A percentile compares a stretch with the other conserved stretches of the same genome.
phyloP scores from a whole-genome alignment of 2,113 vertebrate genomes.

The Vulpes vulpes region DNA sequence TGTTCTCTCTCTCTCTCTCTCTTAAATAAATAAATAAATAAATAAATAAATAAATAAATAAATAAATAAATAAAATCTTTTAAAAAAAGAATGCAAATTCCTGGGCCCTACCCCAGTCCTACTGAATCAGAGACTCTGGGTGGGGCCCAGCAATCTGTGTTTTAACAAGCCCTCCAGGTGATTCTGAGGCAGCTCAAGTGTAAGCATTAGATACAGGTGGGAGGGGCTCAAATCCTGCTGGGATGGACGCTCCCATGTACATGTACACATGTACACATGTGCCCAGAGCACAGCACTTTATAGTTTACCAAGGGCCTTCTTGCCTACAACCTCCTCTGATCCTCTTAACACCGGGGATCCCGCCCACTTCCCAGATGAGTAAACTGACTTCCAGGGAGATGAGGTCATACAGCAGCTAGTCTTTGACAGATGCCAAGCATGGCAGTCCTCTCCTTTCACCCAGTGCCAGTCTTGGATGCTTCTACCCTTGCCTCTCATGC shows the following conservation, averaged over 20 bases:
- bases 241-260: neutral
- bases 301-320: slow-evolving; percentile 45
- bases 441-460: neutral
- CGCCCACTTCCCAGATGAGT: slow-evolving; percentile 14
- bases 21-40: too few relatives aligned
- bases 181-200: neutral
- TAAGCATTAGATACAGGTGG: neutral
- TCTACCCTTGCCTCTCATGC: neutral
- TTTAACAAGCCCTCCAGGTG: slow-evolving; percentile 43
- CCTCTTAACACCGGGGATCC: neutral
- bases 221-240: neutral
- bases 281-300: neutral
- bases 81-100: slow-evolving; percentile 21
- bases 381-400: slow-evolving; percentile 33
- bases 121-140: slow-evolving; percentile 23
- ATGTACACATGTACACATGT: neutral
- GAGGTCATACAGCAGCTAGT: slow-evolving; percentile 21
- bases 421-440: neutral
- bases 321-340: neutral
- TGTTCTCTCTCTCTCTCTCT: neutral
- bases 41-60: neutral
- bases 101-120: neutral
- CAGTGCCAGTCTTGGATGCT: neutral
- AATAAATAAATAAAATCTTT: neutral
- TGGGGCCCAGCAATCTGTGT: neutral